These are phyloP conservation scores for Malurus cyaneus DNA, from an alignment of 2,113 vertebrate genomes.

Conservation along the genomic window DNA sequence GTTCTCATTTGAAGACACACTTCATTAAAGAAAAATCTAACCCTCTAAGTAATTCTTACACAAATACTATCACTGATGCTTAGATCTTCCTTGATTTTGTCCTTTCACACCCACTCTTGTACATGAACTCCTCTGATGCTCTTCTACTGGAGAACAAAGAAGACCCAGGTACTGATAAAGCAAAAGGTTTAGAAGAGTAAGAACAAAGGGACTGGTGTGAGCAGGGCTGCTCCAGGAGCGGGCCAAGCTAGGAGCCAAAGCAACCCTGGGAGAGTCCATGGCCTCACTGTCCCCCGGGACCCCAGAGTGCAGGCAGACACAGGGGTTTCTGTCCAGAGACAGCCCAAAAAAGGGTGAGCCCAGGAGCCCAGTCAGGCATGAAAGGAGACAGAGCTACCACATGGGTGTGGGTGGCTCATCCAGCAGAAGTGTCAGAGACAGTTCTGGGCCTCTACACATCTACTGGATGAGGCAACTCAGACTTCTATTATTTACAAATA, in stretches of 20 bases:
- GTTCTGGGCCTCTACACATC: not conserved
- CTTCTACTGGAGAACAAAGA: not conserved
- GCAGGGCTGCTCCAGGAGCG: not conserved
- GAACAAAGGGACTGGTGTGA: accelerated
- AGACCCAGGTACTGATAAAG: not conserved
- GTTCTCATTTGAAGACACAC: not conserved
- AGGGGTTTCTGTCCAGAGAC: not conserved
- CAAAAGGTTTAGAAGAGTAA: not conserved
- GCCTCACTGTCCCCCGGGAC: not conserved
- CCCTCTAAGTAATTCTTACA: not conserved
- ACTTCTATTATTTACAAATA: not conserved
- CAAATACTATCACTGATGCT: not conserved
- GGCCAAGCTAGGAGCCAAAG: not conserved
- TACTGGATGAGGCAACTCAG: not conserved
- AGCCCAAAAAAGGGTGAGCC: not conserved
- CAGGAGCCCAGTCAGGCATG: not conserved
- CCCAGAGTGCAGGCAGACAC: not conserved
- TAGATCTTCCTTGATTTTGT: not conserved
- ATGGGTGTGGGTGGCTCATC: accelerated
- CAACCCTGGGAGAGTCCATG: not conserved
- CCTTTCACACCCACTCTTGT: not conserved
- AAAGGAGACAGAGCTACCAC: not conserved
- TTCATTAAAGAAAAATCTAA: not conserved
- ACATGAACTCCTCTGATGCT: not conserved
- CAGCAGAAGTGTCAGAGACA: not conserved